Evolutionary conservation across 2,113 vertebrate genomes (phyloP), one percentile per base, ranked within the genome.

Genomic region (Podilymbus podiceps): DNA sequence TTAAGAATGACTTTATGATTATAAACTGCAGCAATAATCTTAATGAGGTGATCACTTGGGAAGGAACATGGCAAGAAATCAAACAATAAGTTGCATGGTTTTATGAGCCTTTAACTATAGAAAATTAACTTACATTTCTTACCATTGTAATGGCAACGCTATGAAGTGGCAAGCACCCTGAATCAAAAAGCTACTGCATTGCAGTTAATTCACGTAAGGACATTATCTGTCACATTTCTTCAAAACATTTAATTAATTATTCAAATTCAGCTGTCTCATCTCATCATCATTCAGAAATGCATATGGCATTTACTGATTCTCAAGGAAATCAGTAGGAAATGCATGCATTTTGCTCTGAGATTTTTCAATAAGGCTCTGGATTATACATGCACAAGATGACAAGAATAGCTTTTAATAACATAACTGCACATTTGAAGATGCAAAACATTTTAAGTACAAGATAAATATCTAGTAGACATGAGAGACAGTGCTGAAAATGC

Each of bases 61-160:
- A 94, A 93, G 25, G 71, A 94, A 74, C 19, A 52, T 62, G 67
- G 25, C 42, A 93, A 80, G 82, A 85, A 90, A 88, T 89, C 28
- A 94, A 96, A 85, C 44, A 79, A 33, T 49, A 86, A 79, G 11
- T 83, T 90, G 6, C 20, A n/a, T 31, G 7, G n/a, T 46, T 93
- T 93, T 91, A 76, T 79, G 46, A 82, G 28, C 7, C 47, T 66
- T 95, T 79, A 87, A 87, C 21, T 85, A 35, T 21, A 31, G 58
- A 90, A 89, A 93, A 93, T 77, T 88, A 85, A 38, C 42, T 78
- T 78, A 79, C 11, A 58, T 73, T 93, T 94, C 42, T 76, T 82
- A 66, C 47, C 25, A 59, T 18, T 66, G 38, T 73, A 85, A 76
- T 13, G 4, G 7, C 12, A 91, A 60, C 5, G 28, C 7, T 73